Evolutionary conservation across 2,888 invertebrate species (phyloP).

Genomic region (Alcis repandata): DNA sequence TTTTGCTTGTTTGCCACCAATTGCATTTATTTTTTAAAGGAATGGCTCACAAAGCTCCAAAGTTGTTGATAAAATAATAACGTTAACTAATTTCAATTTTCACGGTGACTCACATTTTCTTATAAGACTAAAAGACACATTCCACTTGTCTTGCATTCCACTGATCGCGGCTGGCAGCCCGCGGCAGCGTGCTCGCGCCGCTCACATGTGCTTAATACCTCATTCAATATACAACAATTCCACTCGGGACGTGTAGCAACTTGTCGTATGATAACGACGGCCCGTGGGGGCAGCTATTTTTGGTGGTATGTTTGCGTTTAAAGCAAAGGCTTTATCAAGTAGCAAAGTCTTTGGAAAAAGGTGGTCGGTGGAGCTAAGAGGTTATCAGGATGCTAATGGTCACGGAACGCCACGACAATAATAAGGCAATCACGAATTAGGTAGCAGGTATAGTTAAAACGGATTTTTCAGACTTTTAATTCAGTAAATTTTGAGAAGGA

Average conservation of each 20-base stretch:
- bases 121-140: too few relatives aligned
- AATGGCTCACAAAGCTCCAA: background rate
- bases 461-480: background rate
- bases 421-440: background rate
- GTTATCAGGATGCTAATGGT: background rate
- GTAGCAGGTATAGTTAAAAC: background rate
- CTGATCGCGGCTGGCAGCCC: background rate
- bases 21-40: too few relatives aligned
- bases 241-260: constrained; percentile 20
- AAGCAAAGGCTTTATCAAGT: background rate
- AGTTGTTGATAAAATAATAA: background rate
- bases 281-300: constrained; percentile 6
- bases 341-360: background rate
- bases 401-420: too few relatives aligned
- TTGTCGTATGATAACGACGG: constrained; percentile 12
- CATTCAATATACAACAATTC: constrained; percentile 14
- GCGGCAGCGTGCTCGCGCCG: background rate
- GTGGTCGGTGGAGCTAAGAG: background rate
- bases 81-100: too few relatives aligned
- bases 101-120: too few relatives aligned
- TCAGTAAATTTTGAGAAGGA: background rate
- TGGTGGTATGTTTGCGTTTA: background rate
- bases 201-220: constrained; percentile 3
- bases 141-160: background rate
- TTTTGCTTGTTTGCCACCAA: too few relatives aligned